These are phyloP conservation scores for Melospiza melodia DNA, from an alignment of 2,113 vertebrate species.

Conservation along the genomic window DNA sequence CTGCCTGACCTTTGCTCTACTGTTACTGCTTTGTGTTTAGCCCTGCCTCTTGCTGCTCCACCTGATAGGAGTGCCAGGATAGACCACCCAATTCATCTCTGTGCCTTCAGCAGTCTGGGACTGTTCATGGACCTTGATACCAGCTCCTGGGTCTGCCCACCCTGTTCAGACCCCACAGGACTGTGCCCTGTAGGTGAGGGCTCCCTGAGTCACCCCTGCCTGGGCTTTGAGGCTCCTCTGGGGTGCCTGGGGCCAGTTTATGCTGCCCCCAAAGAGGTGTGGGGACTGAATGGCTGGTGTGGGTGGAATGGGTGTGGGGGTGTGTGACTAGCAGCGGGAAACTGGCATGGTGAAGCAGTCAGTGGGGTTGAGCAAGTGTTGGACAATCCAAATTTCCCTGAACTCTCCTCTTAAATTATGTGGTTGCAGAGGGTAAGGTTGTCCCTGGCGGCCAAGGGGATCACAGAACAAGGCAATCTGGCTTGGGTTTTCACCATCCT, in stretches of 20 bases:
- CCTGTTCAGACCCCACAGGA: not conserved
- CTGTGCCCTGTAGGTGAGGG: not conserved
- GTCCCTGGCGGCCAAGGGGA: not conserved
- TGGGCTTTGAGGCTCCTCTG: not conserved
- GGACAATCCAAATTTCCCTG: not conserved
- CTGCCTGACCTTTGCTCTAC: not conserved
- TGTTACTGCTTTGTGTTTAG: not conserved
- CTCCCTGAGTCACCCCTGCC: not conserved
- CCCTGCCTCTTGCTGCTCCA: not conserved
- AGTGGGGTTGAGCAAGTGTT: not conserved
- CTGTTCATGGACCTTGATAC: fast-evolving
- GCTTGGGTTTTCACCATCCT: not conserved
- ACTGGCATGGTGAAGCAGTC: not conserved
- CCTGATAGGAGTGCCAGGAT: too few species aligned
- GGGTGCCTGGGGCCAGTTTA: not conserved
- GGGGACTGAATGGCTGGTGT: not conserved
- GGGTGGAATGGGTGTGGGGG: fast-evolving
- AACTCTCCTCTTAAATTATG: not conserved
- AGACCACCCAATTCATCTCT: not conserved
- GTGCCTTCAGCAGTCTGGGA: not conserved
- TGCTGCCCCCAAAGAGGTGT: not conserved
- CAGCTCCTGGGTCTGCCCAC: not conserved
- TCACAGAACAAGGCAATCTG: not conserved
- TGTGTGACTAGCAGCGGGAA: not conserved
- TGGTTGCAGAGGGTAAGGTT: not conserved